Base-by-base conservation (phyloP, 2,888 invertebrate genomes). In the Eugnorisma glareosa region DNA sequence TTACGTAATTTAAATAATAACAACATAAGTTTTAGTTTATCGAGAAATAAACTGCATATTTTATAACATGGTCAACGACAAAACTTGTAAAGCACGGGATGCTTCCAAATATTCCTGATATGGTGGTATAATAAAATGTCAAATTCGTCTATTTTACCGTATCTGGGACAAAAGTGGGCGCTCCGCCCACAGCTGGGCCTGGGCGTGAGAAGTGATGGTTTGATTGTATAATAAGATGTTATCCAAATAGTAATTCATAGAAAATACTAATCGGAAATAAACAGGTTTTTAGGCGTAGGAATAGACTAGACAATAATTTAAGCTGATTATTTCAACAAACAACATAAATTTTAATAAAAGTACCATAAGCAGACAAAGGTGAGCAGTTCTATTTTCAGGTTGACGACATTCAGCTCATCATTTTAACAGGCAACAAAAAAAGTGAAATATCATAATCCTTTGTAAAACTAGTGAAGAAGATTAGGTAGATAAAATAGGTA, bases 161-260 rank as follows among this genome's bases (percentile, higher is more conserved):
- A 86, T 82, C 63, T 73, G 82, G 81, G 77, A 67, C 82, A 72
- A 71, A 40, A 79, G 88, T 88, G 86, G 88, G 88, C 82, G 81
- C 67, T 51, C 54, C 83, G 48, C 89, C 88, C 81, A 88, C 88
- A 8, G 21, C 3, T 75, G 69, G 78, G 57, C 77, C 10, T 75
- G 66, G 75, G 64, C 80, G 31, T 73, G 64, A 59, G 59, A 80
- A 79, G 54, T 67, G 77, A 77, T 85, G 63, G 48, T 79, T 61
- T 51, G 67, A 70, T 82, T 83, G 67, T 67, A 31, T 71, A 83
- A 83, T 75, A 61, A 45, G 10, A 40, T 43, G 63, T 28, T 73
- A 77, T 54, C 45, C 40, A 71, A 75, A 72, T 57, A 57, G 10
- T 51, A 5, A 37, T 69, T 70, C 45, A 31, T 28, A 28, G 48